Conservation (phyloP, 1,140 invertebrate species). For the Drosophila pallidifrons region DNA sequence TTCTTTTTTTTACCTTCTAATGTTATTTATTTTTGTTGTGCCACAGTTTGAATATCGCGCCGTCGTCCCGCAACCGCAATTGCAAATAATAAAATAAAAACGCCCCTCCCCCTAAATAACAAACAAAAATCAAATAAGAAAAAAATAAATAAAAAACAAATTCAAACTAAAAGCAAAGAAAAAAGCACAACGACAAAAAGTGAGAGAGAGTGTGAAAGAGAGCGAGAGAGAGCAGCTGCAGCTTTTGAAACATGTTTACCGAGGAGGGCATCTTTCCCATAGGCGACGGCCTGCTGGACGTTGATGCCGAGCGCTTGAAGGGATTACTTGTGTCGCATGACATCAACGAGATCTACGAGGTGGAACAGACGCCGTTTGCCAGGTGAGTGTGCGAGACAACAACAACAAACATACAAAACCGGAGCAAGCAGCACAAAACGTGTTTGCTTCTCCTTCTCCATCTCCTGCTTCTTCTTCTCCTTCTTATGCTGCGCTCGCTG, state of each 20-base stretch:
- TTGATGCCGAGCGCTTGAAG: conserved; percentile 87
- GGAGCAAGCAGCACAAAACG: conserved; percentile 27
- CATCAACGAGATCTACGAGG: conserved; percentile 88
- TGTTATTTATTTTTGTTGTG: conserved; percentile 22
- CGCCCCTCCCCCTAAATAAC: not conserved
- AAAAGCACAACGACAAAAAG: conserved; percentile 39
- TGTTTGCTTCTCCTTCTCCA: conserved; percentile 35
- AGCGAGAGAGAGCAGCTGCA: conserved; percentile 43
- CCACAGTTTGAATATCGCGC: conserved; percentile 47
- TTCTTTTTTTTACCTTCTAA: not conserved
- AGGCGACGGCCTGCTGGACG: conserved; percentile 88
- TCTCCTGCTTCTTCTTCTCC: conserved; percentile 16
- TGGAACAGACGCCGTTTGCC: conserved; percentile 90
- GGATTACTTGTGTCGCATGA: conserved; percentile 87
- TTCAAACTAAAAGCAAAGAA: conserved; percentile 33
- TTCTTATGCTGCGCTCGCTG: conserved; percentile 29
- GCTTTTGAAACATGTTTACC: conserved; percentile 74
- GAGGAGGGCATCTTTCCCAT: conserved; percentile 85
- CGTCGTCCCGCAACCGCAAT: conserved; percentile 31
- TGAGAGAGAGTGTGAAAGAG: conserved; percentile 21
- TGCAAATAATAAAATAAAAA: conserved; percentile 3
- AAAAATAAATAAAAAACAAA: conserved; percentile 30
- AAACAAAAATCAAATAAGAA: conserved; percentile 1
- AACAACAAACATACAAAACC: conserved; percentile 3
- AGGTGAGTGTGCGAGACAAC: conserved; percentile 85